phyloP scores from a whole-genome alignment of 2,113 vertebrate species.

The Centrocercus urophasianus region DNA sequence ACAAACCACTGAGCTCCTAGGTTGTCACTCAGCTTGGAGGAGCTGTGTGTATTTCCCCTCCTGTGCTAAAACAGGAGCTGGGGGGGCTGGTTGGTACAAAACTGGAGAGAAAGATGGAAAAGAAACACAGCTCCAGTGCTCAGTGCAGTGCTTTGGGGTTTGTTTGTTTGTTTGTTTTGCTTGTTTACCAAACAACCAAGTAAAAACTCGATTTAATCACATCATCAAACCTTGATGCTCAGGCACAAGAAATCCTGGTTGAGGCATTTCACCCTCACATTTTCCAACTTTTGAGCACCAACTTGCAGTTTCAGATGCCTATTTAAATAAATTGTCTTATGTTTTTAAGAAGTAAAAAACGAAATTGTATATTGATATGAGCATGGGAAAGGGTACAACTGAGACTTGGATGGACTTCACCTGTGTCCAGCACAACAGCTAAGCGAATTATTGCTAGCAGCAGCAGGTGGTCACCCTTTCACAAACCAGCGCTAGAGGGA shows the following conservation, averaged over 20 bases:
- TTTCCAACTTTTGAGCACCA: not conserved
- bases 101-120: not conserved
- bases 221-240: not conserved
- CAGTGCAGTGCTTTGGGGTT: not conserved
- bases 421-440: not conserved
- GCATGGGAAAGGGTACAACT: not conserved
- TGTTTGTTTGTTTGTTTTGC: not conserved
- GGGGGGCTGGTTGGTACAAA: not conserved
- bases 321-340: not conserved
- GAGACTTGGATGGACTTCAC: not conserved
- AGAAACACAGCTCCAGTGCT: not conserved
- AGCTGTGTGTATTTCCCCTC: not conserved
- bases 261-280: not conserved
- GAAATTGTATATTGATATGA: not conserved
- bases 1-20: not conserved
- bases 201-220: not conserved
- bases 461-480: not conserved
- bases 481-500: not conserved
- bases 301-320: not conserved
- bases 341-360: not conserved
- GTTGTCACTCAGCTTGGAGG: not conserved
- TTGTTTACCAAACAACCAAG: not conserved
- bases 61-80: not conserved
- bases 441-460: not conserved
- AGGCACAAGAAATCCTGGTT: not conserved